A percentile compares a stretch with the other conserved stretches of the same genome.
Conservation (phyloP, 2,113 vertebrate genomes). For the Grus americana region DNA sequence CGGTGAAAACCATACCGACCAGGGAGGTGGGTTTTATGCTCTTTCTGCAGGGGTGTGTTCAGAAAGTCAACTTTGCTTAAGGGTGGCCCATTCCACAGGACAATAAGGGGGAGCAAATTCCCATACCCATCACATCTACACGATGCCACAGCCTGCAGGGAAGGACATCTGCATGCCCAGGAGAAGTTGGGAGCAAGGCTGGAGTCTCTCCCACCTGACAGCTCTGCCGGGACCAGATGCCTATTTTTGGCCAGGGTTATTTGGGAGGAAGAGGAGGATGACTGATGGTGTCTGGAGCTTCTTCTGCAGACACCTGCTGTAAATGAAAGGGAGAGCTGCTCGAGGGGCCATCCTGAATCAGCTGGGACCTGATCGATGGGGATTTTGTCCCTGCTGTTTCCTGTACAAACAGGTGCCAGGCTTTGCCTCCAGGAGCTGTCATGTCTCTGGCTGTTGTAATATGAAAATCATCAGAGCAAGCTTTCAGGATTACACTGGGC, state of each 20-base stretch:
- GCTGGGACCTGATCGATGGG: neutral
- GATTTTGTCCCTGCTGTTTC: neutral
- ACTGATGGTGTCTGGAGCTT: neutral
- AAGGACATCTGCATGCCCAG: neutral
- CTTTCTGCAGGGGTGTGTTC: accelerated
- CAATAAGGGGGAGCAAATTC: neutral
- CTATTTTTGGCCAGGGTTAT: neutral
- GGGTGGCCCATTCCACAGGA: too few species aligned
- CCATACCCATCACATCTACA: neutral
- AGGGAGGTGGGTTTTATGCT: neutral
- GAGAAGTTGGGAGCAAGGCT: neutral
- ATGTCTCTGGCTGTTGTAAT: accelerated
- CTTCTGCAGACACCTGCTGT: neutral
- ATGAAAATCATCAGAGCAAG: neutral
- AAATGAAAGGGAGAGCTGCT: neutral
- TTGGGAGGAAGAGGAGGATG: neutral
- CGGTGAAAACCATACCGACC: neutral
- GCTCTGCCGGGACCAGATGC: neutral
- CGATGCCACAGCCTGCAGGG: neutral
- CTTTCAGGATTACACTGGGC: neutral
- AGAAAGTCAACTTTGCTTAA: neutral
- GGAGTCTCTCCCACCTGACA: neutral
- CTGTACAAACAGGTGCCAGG: accelerated
- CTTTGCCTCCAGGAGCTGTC: neutral
- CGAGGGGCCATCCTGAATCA: accelerated